Base-by-base conservation (phyloP, 2,888 invertebrate genomes). In the Pandemis corylana region DNA sequence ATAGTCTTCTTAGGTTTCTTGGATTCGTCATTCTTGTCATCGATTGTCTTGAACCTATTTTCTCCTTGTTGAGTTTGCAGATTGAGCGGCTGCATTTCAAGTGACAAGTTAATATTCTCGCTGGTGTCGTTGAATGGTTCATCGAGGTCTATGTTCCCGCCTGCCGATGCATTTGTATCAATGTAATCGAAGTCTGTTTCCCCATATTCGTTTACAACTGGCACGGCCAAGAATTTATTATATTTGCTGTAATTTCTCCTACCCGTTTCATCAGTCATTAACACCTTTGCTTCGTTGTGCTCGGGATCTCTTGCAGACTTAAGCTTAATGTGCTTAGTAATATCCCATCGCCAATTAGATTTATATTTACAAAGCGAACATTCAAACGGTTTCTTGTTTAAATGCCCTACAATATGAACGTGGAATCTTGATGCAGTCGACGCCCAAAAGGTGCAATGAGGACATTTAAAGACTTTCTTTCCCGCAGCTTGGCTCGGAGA, bases 271-370 rank as follows among this genome's bases (percentile, higher is more conserved):
- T 98, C 98, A 68, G 98, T 98, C 97, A 98, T 97, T 72, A 98
- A 94, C 63, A 98, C 98, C 90, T 97, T 96, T 68, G 97, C 97
- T 77, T 95, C 96, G 82, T 96, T 96, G 89, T 98, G 98, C 67
- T 96, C 96, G 68, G 97, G 96, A 92, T 98, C 98, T 78, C 98
- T 95, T 36, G 97, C 97, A 7, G 97, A 97, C 94, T 98, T 98
- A 82, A 98, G 94, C 84, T 98, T 97, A 79, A 99, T 98, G 89
- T 99, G 99, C 89, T 99, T 98, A 42, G 98, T 98, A 76, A 99
- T 98, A 92, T 99, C 99, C 98, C 98, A 99, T 78, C 98, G 96
- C 98, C 99, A 99, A 87, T 99, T 99, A 44, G 98, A 98, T 81
- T 98, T 96, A 87, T 98, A 98, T 71, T 97, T 97, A 92, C 99